A percentile compares a stretch with the other conserved stretches of the same genome.
Conservation (phyloP, 2,888 invertebrate genomes). For the Calliopum simillimum region DNA sequence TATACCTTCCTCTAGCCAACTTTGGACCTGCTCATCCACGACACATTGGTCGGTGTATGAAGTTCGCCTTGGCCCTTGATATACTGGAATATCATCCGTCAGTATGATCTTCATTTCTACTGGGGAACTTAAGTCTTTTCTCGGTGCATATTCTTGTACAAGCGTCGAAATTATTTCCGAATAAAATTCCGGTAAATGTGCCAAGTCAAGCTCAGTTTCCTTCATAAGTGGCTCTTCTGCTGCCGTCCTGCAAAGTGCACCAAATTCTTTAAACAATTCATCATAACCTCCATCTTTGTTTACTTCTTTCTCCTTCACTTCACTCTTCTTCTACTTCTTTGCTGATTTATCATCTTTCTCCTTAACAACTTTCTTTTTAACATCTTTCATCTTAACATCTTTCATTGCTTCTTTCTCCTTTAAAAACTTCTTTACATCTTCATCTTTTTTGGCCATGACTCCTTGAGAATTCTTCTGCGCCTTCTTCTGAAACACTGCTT, state of each 20-base stretch:
- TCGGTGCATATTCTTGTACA: slow-evolving; percentile 52
- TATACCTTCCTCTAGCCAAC: slow-evolving; percentile 24
- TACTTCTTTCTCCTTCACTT: too few relatives aligned
- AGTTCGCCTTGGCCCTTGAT: slow-evolving; percentile 14
- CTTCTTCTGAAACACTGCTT: too few relatives aligned
- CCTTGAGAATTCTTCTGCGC: too few relatives aligned
- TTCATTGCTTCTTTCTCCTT: background rate
- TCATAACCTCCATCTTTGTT: too few relatives aligned
- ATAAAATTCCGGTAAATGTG: too few relatives aligned
- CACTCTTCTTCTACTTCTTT: background rate
- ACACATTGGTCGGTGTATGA: slow-evolving; percentile 46
- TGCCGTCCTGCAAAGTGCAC: too few relatives aligned
- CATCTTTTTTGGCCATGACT: too few relatives aligned
- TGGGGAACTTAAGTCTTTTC: background rate
- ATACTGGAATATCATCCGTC: slow-evolving; percentile 29
- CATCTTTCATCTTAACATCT: background rate
- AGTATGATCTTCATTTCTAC: slow-evolving; percentile 27
- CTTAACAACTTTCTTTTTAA: background rate
- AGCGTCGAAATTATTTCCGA: too few relatives aligned
- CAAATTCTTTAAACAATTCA: too few relatives aligned
- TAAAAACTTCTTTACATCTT: too few relatives aligned
- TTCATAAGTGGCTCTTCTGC: too few relatives aligned
- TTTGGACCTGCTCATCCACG: slow-evolving; percentile 49
- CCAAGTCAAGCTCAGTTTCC: too few relatives aligned
- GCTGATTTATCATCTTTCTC: background rate